phyloP scores from a whole-genome alignment of 2,113 vertebrate genomes.

The Plectropomus leopardus region DNA sequence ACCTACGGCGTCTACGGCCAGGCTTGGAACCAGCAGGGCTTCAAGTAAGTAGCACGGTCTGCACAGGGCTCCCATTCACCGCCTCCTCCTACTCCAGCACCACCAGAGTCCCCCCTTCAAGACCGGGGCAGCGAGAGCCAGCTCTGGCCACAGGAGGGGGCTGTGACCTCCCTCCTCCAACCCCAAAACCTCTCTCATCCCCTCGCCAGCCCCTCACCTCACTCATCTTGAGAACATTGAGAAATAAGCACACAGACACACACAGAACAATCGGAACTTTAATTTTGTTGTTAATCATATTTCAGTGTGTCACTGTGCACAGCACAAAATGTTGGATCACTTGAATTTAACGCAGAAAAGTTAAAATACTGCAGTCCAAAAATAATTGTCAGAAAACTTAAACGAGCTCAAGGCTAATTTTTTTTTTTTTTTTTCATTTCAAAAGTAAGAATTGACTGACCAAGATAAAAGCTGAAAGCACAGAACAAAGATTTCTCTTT shows the following conservation, averaged over 20 bases:
- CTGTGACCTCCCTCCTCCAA: slow-evolving; percentile 27
- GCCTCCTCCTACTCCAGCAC: slow-evolving; percentile 66
- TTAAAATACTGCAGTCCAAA: slow-evolving; percentile 10
- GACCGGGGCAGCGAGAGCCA: slow-evolving; percentile 64
- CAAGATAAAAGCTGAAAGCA: slow-evolving; percentile 3
- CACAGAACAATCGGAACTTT: slow-evolving; percentile 50
- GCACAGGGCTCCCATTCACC: slow-evolving; percentile 68
- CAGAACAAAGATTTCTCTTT: slow-evolving; percentile 34
- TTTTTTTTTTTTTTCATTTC: no score
- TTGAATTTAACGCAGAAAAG: slow-evolving; percentile 6
- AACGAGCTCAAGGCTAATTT: slow-evolving; percentile 23
- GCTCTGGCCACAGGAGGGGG: slow-evolving; percentile 65
- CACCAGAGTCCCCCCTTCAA: slow-evolving; percentile 53
- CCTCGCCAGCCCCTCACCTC: slow-evolving; percentile 27
- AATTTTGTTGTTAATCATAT: slow-evolving; percentile 34
- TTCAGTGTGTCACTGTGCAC: slow-evolving; percentile 30
- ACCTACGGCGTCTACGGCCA: slow-evolving; percentile 95
- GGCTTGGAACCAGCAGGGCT: slow-evolving; percentile 97
- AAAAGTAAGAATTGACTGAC: slow-evolving; percentile 21
- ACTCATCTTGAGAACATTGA: slow-evolving; percentile 63
- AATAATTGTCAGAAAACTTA: slow-evolving; percentile 25
- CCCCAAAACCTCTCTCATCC: slow-evolving; percentile 18
- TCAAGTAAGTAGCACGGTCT: slow-evolving; percentile 89
- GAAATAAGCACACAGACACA: slow-evolving; percentile 27
- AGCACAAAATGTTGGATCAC: slow-evolving; percentile 30